These are phyloP conservation scores for Calliphora vomitoria DNA, from an alignment of 2,888 invertebrate species.

Conservation along the genomic window DNA sequence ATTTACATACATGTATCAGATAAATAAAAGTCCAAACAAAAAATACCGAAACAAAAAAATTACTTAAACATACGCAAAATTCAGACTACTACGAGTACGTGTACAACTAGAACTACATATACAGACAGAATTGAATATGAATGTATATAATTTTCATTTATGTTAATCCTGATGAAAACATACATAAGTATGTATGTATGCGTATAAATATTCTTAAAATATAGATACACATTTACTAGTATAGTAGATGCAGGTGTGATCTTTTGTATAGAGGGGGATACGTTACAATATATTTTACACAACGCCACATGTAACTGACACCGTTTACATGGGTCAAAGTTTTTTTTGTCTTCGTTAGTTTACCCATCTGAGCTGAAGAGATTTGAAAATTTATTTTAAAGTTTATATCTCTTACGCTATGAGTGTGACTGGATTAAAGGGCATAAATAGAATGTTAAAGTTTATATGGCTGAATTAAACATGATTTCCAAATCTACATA, in stretches of 20 bases:
- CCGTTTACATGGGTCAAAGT: conserved; percentile 28
- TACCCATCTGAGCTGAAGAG: conserved; percentile 12
- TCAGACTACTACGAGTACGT: background rate
- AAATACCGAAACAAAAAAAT: conserved; percentile 5
- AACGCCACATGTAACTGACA: background rate
- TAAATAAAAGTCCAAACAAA: conserved; percentile 19
- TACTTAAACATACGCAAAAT: conserved; percentile 24
- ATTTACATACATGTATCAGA: conserved; percentile 58
- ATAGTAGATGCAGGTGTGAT: background rate
- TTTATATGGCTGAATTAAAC: conserved; percentile 1
- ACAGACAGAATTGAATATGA: background rate
- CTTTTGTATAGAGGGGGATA: background rate
- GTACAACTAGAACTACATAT: background rate
- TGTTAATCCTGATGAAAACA: conserved; percentile 17
- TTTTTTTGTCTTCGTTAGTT: conserved; percentile 17
- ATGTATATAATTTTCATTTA: conserved; percentile 46
- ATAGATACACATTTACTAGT: no score
- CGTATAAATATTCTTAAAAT: no score
- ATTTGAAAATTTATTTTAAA: conserved; percentile 38
- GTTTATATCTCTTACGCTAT: background rate
- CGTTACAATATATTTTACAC: background rate
- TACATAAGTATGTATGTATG: background rate
- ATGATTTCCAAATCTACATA: conserved; percentile 16
- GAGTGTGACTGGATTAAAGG: conserved; percentile 27
- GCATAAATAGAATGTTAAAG: conserved; percentile 38